Conservation (phyloP, 2,888 invertebrate species). For the Drosophila prolongata region DNA sequence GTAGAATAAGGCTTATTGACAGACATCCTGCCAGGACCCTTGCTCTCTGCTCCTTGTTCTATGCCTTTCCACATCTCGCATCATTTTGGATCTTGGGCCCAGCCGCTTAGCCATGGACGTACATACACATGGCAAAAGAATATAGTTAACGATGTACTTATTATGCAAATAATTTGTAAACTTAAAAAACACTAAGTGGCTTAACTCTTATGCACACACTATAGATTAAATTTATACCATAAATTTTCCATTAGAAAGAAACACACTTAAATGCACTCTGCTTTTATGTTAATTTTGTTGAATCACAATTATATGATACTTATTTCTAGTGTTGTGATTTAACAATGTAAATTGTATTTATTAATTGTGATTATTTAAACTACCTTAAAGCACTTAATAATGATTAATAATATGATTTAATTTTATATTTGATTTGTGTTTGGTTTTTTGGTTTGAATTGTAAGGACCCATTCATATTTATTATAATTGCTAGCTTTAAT, state of each 20-base stretch:
- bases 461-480: too few relatives aligned
- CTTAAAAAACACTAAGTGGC: too few relatives aligned
- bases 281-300: neutral
- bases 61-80: neutral
- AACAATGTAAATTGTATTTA: neutral
- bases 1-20: constrained; percentile 43
- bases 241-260: too few relatives aligned
- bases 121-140: constrained; percentile 7
- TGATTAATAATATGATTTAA: too few relatives aligned
- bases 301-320: neutral
- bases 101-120: constrained; percentile 25
- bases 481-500: too few relatives aligned
- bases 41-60: constrained; percentile 4
- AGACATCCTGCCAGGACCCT: constrained; percentile 20
- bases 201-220: too few relatives aligned
- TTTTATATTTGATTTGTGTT: too few relatives aligned
- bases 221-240: too few relatives aligned
- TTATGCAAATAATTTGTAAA: neutral
- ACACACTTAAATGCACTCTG: neutral
- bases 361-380: too few relatives aligned
- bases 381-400: too few relatives aligned
- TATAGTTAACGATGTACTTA: too few relatives aligned
- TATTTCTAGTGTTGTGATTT: neutral
- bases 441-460: too few relatives aligned
- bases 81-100: constrained; percentile 4